Evolutionary conservation across 2,888 invertebrate genomes (phyloP), one percentile per base, ranked within the genome.

Genomic region (Opisthograptis luteolata): DNA sequence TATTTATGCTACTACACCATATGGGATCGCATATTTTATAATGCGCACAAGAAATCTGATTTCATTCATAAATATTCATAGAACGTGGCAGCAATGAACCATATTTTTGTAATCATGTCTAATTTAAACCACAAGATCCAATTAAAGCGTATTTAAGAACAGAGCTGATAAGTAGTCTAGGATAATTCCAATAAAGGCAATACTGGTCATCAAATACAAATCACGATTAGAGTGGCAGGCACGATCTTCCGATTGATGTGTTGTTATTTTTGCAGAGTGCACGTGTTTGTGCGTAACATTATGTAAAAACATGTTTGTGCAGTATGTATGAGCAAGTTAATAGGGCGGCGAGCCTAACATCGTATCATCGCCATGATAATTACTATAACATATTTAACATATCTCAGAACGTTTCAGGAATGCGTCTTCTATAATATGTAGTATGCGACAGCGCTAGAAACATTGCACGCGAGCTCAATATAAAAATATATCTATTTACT

Each of bases 321-420:
- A 35, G 45, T 55, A 62, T 64, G 44, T 46, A 55, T 58, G 52
- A 58, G 60, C 35, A 45, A 43, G 37, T 54, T 58, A 64, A 62
- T 52, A 52, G 42, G 56, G 46, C 64, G 55, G 45, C 62, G 10
- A 41, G 56, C 55, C 60, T 66, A 62, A 62, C 55, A 63, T 64
- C 51, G 48, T 62, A 59, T 53, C 51, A 45, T 59, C 53, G 55
- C 47, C 48, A 64, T 60, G 48, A 59, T 64, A 62, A 69, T 68
- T 66, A 62, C 56, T 53, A 50, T 60, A 56, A 67, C 68, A 70
- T 75, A 72, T 69, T 62, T n/a, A n/a, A n/a, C n/a, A n/a, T n/a
- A n/a, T 58, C 57, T 46, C 45, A 60, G 70, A 76, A 72, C 77
- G 73, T 79, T 79, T 78, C 65, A 78, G 72, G 72, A 77, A 81